Base-by-base conservation (phyloP, 2,888 invertebrate species). In the Zootermopsis nevadensis region DNA sequence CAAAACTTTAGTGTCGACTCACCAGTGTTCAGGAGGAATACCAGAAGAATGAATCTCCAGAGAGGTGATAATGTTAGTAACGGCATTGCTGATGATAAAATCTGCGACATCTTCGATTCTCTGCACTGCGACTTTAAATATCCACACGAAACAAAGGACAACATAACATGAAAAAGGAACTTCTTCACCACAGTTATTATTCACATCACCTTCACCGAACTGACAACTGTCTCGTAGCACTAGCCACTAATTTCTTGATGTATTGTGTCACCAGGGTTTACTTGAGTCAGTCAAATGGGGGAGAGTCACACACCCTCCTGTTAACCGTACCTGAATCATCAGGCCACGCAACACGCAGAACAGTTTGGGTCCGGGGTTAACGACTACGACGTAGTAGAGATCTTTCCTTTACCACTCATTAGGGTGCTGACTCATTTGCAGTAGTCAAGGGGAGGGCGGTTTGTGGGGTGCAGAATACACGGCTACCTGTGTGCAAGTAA, bases 351-450 rank as follows among this genome's bases (percentile, higher is more conserved):
- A n/a, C 60, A 60, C 60, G 60, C 60, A 60, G n/a, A 27, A n/a
- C 27, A 60, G 60, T 27, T n/a, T 10, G 60, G n/a, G 60, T n/a
- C 3, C 10, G 27, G 27, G 60, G 60, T 60, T 60, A 60, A 60
- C 19, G 48, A 48, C 48, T 48, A 48, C 48, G 19, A 60, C 15
- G 60, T 27, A 60, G 60, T 60, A n/a, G 2, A 60, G 60, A 60
- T 60, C n/a, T n/a, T n/a, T 3, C 53, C 53, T 24, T 15, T 60
- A 60, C 60, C 60, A 60, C 60, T 60, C 60, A 60, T 60, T 60
- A 60, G 60, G 60, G 60, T 27, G 60, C n/a, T 60, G 60, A 60
- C n/a, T 60, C 60, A 60, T 60, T 60, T 60, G 60, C 60, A 60
- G 7, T 27, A 60, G 60, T 8, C 60, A 60, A 60, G 60, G n/a